These are phyloP conservation scores for Syrphus vitripennis DNA, from an alignment of 2,888 invertebrate genomes.

Conservation along the genomic window DNA sequence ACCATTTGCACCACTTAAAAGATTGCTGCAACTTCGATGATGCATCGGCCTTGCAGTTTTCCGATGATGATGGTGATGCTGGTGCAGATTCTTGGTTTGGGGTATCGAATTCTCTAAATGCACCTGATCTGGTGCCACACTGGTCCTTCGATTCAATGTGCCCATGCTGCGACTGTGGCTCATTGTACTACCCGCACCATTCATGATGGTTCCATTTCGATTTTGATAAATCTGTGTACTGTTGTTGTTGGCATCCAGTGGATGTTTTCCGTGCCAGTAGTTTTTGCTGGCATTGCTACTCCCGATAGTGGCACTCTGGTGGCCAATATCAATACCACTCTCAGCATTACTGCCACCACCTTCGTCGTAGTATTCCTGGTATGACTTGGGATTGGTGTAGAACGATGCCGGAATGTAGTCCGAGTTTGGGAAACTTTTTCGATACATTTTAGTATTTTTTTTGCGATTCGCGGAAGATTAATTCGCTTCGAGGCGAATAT, in stretches of 20 bases:
- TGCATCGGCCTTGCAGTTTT: conserved; percentile 71
- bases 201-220: conserved; percentile 42
- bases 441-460: conserved; percentile 37
- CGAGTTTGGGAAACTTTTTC: conserved; percentile 60
- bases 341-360: conserved; percentile 46
- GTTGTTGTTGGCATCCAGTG: conserved; percentile 65
- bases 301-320: conserved; percentile 37
- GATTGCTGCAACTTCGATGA: conserved; percentile 76
- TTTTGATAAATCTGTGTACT: conserved; percentile 64
- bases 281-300: conserved; percentile 17
- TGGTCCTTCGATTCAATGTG: conserved; percentile 50
- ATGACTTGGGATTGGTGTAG: conserved; percentile 32
- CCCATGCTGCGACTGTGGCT: conserved; percentile 63
- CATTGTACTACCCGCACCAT: conserved; percentile 39
- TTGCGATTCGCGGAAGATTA: neutral
- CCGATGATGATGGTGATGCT: conserved; percentile 25
- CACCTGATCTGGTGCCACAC: conserved; percentile 10
- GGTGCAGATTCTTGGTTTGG: conserved; percentile 27
- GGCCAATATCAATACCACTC: conserved; percentile 30
- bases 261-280: conserved; percentile 62
- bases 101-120: conserved; percentile 19
- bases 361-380: conserved; percentile 55
- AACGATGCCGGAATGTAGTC: conserved; percentile 60
- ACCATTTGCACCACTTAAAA: conserved; percentile 55
- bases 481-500: neutral